Conservation (phyloP, 2,888 invertebrate genomes). For the Poecilobothrus nobilitatus region DNA sequence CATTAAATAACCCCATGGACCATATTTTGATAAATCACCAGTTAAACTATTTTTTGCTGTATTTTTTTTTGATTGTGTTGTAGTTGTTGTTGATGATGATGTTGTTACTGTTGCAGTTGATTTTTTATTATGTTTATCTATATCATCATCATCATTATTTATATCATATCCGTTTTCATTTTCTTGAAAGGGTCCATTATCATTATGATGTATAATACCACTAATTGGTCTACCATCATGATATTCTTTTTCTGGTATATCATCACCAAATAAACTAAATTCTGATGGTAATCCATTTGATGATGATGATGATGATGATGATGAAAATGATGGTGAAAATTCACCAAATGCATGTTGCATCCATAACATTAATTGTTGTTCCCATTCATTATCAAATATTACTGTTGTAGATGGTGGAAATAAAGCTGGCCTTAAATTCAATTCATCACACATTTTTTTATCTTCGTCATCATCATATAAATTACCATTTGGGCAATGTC, state of each 20-base stretch:
- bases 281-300: slow-evolving; percentile 10
- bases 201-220: slow-evolving; percentile 14
- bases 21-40: slow-evolving; percentile 58
- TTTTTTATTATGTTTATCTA: not conserved
- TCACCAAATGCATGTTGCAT: slow-evolving; percentile 28
- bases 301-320: not conserved
- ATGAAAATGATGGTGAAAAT: slow-evolving; percentile 26
- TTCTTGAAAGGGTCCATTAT: not conserved
- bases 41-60: slow-evolving; percentile 42
- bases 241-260: slow-evolving; percentile 26
- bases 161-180: slow-evolving; percentile 19
- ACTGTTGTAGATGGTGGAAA: slow-evolving; percentile 31
- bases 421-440: slow-evolving; percentile 12
- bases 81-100: not conserved
- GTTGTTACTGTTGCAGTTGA: not conserved
- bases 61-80: slow-evolving; percentile 28
- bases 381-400: slow-evolving; percentile 37
- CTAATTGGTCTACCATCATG: slow-evolving; percentile 12
- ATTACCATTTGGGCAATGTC: slow-evolving; percentile 58
- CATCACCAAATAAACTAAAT: slow-evolving; percentile 24
- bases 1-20: slow-evolving; percentile 66
- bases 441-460: slow-evolving; percentile 38
- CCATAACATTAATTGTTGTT: slow-evolving; percentile 26
- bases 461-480: slow-evolving; percentile 49
- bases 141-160: slow-evolving; percentile 12